Evolutionary conservation across 2,888 invertebrate species (phyloP).

Genomic region (Tiliacea citrago): DNA sequence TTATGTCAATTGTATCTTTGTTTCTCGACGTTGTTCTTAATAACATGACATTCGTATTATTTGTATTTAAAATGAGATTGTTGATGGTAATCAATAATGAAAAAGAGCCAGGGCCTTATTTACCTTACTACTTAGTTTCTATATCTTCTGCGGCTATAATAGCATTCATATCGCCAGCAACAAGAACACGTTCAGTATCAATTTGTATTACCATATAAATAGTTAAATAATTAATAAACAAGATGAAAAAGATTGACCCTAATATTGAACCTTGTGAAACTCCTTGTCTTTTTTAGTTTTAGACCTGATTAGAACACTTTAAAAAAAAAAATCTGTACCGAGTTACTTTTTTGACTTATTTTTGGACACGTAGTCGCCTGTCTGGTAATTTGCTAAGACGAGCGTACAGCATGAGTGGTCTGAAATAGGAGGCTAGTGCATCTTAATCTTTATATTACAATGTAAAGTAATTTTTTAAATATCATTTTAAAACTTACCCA

Average conservation of each 20-base stretch:
- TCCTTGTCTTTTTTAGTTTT: background rate
- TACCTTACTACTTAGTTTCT: background rate
- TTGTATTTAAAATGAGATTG: background rate
- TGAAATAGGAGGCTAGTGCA: background rate
- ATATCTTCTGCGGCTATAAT: background rate
- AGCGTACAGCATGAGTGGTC: too few relatives aligned
- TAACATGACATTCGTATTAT: too few relatives aligned
- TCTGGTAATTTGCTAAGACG: conserved; percentile 22
- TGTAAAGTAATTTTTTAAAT: background rate
- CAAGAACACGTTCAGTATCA: background rate
- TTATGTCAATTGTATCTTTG: too few relatives aligned
- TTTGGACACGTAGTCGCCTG: background rate
- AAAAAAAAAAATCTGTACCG: too few relatives aligned
- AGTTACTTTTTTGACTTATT: background rate
- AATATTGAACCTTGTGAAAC: background rate
- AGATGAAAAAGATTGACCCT: background rate
- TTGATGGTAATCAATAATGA: background rate
- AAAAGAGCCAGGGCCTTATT: background rate
- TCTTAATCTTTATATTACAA: background rate
- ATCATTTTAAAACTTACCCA: conserved; percentile 78
- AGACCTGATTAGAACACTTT: background rate
- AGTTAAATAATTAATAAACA: background rate
- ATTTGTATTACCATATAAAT: background rate
- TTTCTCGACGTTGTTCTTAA: too few relatives aligned
- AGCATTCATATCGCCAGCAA: background rate